Evolutionary conservation across 2,888 invertebrate genomes (phyloP), one percentile per base, ranked within the genome.

Genomic region (Apoda limacodes): DNA sequence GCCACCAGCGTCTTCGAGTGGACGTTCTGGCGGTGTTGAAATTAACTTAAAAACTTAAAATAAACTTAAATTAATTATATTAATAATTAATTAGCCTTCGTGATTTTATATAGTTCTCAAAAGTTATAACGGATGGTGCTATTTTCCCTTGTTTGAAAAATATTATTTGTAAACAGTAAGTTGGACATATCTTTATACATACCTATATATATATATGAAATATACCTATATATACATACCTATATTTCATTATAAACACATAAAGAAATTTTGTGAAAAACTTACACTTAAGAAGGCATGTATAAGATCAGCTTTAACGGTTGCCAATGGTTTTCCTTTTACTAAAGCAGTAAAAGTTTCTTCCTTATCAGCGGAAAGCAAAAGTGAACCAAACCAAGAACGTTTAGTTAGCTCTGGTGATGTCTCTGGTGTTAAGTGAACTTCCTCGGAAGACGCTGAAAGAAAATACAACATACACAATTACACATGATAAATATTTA

Each of bases 301-400:
- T 58, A 99, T 97, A 34, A 99, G 84, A 71, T 99, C 98, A 11
- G 98, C 98, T 74, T 98, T 99, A 40, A 99, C 95, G 9, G 95
- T 94, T 32, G 97, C 95, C 47, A 99, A 81, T 0, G 96, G 95
- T 62, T 97, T 97, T 20, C 97, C 98, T 59, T 96, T 95, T 4
- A 98, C 95, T 40, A 98, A 83, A 35, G 98, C 92, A 17, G 98
- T 97, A 72, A 98, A 95, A 3, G 94, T 95, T 68, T 98, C 98
- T 56, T 99, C 98, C 57, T 98, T 92, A 62, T 94, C 97, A 3
- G 92, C 95, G n/a, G 97, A 93, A 80, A 99, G 93, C 82, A 99
- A 93, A 45, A 99, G 81, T 46, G 95, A 95, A 7, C 98, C 98
- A 75, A 99, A 99, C 98, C 98, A 99, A 0, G 98, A 98, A 44